Evolutionary conservation across 2,888 invertebrate genomes (phyloP), one percentile per base, ranked within the genome.

Genomic region (Cantharis rufa): DNA sequence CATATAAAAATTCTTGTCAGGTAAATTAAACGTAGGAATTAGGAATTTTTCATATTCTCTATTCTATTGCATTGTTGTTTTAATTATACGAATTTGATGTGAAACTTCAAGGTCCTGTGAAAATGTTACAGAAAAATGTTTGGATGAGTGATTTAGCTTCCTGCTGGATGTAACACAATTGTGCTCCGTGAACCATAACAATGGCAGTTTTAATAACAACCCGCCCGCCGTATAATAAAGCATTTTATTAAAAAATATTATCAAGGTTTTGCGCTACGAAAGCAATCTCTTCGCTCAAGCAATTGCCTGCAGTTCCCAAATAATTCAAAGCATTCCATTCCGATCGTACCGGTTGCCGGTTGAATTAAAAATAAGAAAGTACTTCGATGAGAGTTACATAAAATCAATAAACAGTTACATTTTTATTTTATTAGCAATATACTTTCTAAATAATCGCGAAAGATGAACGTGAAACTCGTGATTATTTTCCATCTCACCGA

Each of bases 401-500:
- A 73, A 73, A 73, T 73, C 73, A 70, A 71, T 72, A 73, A 76
- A 75, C 78, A 70, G 75, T 75, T 75, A 75, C n/a, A 70, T 62
- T 62, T 27, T 71, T 64, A 24, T 63, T 61, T 62, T 18, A 27
- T 71, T 68, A 27, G 16, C 27, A 69, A 74, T 48, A 71, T 73
- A 78, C 71, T 76, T 78, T 78, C 74, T 76, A 73, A 74, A 69
- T 71, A 69, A 70, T 79, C 73, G 32, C 66, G 21, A 68, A 66
- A 78, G 70, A 78, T 70, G 72, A 74, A 75, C 76, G 69, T 61
- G 76, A 62, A 61, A 15, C 68, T 78, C 76, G 76, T 78, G 76
- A 77, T 69, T 70, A 61, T 66, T 78, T 77, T 74, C 79, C 72
- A 71, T 76, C 78, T 78, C 77, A 74, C 62, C 78, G 77, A 78